Base-by-base conservation (phyloP, 2,888 invertebrate species). In the Gnatocerus cornutus region DNA sequence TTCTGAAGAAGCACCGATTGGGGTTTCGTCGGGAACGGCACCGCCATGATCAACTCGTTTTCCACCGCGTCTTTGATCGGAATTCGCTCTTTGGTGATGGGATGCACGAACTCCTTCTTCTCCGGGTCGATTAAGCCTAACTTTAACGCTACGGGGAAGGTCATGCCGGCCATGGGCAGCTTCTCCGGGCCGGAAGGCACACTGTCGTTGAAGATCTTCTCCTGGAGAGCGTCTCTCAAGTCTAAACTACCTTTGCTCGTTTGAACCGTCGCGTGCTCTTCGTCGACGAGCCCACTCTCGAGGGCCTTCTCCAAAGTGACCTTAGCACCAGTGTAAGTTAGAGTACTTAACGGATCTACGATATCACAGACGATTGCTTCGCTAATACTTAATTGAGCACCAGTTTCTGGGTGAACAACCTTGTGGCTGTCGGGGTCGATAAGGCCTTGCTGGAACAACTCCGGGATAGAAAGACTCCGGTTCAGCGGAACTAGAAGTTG, bases 291-390 rank as follows among this genome's bases (percentile, higher is more conserved):
- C 48, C 92, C 91, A 66, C 86, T 88, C 71, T 89, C 88, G 68
- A 96, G 90, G 7, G 95, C 95, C 80, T 93, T 91, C 76, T 90
- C 89, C 48, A 98, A 84, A 0, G 94, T 93, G 27, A 96, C 87
- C 71, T 88, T 87, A 71, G 88, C 88, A 37, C 89, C 90, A 33
- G 87, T 86, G 0, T 90, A 90, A 30, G 85, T 85, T 61, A 98
- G 86, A 59, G 88, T 88, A 8, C 95, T 93, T 61, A 92, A 85
- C 0, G 95, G 92, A 87, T 98, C 95, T 55, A 97, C 89, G 76
- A 97, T 92, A 79, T 97, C 96, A 83, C 94, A 94, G 77, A 93
- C 89, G 56, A 97, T 93, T 21, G 97, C 95, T 88, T 96, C 93
- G 76, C 90, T 88, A 71, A 97, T 86, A 64, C 92, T 91, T 59